Evolutionary conservation across 2,113 vertebrate species (phyloP), one percentile per base, ranked within the genome.

Genomic region (Eulacestoma nigropectus): DNA sequence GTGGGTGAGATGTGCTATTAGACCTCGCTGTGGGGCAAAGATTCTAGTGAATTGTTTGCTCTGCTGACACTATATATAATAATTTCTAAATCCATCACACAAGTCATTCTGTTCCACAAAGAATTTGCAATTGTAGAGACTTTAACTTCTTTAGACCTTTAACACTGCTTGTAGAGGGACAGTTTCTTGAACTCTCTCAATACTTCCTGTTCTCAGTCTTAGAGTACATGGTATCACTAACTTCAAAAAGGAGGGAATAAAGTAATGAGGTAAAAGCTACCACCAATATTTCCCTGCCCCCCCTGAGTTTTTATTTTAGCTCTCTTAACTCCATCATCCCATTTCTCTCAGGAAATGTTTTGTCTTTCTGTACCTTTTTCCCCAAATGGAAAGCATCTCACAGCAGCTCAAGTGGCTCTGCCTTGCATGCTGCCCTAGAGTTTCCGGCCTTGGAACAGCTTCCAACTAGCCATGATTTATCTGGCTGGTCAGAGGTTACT

Each of bases 401-500:
- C 59, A 87, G 84, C 59, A 90, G 64, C 74, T 89, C 32, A 46
- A 65, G 44, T 41, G n/a, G 37, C 67, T 94, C 35, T 87, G 60
- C 35, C 55, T 87, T 64, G 20, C 55, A 63, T 7, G 30, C 47
- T 91, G 82, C 76, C 87, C 83, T 80, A 22, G 56, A 89, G 69
- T 70, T 87, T 84, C 63, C 12, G 27, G 84, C 39, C 70, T 76
- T 70, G 55, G 76, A 93, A 84, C 70, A 89, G 85, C 60, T 94
- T 94, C 74, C 92, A 96, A 78, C 85, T n/a, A 57, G 84, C 55
- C 8, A 4, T 96, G 95, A 97, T 97, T 97, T 97, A 97, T 97
- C 95, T 86, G 47, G 44, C 83, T 91, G 90, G 89, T 92, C 96
- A 97, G 94, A 97, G 96, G 90, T 94, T 94, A 95, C 91, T 83